A percentile compares a stretch with the other conserved stretches of the same genome.
These are phyloP conservation scores for Neoaliturus tenellus DNA, from an alignment of 2,888 invertebrate species.

Conservation along the genomic window DNA sequence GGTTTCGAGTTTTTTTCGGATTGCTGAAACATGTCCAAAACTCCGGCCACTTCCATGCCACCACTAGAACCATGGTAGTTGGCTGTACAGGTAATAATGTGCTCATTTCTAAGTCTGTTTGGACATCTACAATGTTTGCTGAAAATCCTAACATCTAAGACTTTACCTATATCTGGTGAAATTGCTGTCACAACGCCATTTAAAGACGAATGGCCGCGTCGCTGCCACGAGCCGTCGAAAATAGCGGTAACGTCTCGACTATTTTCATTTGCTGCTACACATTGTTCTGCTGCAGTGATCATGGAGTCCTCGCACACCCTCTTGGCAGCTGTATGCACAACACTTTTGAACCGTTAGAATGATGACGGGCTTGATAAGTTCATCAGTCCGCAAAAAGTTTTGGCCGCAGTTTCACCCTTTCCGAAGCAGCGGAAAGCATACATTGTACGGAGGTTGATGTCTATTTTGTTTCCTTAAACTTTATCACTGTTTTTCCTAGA, in stretches of 20 bases:
- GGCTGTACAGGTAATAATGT: constrained; percentile 35
- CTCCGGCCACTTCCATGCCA: not conserved
- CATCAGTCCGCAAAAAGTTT: too few relatives aligned
- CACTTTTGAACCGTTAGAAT: too few relatives aligned
- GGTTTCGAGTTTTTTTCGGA: not conserved
- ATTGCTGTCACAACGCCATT: constrained; percentile 37
- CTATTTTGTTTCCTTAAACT: too few relatives aligned
- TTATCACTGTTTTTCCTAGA: too few relatives aligned
- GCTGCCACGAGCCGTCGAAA: constrained; percentile 43
- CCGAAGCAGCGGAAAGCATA: too few relatives aligned
- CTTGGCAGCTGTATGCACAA: too few relatives aligned
- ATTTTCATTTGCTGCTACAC: constrained; percentile 47
- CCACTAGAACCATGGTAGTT: constrained; percentile 53
- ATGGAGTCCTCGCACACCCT: too few relatives aligned
- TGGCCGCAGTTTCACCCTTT: too few relatives aligned
- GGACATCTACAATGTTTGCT: constrained; percentile 42
- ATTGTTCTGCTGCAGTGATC: too few relatives aligned
- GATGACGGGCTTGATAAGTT: too few relatives aligned
- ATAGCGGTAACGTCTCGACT: constrained; percentile 34
- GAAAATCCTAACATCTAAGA: not conserved
- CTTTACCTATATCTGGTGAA: constrained; percentile 5
- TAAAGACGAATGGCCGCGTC: constrained; percentile 5
- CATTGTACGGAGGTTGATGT: too few relatives aligned
- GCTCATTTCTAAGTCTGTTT: constrained; percentile 25
- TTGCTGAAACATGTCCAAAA: not conserved